Evolutionary conservation across 2,113 vertebrate species (phyloP).

Genomic region (Charadrius vociferus): DNA sequence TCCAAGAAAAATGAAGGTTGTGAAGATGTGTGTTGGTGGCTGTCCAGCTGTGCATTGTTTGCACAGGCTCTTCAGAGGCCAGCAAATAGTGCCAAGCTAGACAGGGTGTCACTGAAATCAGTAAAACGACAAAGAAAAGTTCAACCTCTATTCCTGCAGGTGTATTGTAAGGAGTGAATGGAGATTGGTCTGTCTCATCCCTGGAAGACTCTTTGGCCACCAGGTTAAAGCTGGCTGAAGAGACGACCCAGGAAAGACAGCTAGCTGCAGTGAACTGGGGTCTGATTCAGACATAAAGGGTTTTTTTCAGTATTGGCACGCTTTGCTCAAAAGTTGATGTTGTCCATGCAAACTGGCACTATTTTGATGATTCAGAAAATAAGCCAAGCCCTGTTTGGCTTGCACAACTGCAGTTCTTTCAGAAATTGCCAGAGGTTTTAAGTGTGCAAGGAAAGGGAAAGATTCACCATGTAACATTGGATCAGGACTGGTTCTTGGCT

Average conservation of each 20-base stretch:
- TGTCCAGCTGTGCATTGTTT: neutral
- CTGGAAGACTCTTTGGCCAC: neutral
- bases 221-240: neutral
- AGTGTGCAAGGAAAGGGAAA: neutral
- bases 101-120: neutral
- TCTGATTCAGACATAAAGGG: neutral
- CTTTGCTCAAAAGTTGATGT: neutral
- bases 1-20: neutral
- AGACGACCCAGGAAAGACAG: neutral
- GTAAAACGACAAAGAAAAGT: neutral
- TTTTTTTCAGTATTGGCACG: neutral
- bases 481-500: neutral
- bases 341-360: neutral
- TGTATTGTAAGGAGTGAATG: neutral
- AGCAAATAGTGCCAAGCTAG: neutral
- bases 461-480: neutral
- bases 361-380: slow-evolving; percentile 1
- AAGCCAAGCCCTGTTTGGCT: slow-evolving; percentile 18
- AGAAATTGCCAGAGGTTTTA: neutral
- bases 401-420: neutral
- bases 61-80: neutral
- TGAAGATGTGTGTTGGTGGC: neutral
- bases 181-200: neutral
- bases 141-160: neutral
- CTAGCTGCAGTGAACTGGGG: neutral